Evolutionary conservation across 2,797 vertebrate species (phyloP).

Genomic region (Tapera naevia): DNA sequence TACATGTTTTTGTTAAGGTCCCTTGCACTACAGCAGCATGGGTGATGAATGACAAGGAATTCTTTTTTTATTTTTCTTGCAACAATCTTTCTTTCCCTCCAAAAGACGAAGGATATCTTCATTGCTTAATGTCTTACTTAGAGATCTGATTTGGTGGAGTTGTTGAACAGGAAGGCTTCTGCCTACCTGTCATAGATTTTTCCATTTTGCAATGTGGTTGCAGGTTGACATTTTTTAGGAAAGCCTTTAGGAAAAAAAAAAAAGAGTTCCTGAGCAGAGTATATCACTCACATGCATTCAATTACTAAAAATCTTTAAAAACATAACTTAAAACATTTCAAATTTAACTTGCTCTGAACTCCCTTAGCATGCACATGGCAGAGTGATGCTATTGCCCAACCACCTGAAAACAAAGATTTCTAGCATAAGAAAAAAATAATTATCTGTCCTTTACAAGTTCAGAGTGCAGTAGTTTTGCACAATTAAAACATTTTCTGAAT

Average conservation of each 20-base stretch:
- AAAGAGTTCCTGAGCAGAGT: neutral
- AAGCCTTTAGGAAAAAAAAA: constrained; percentile 6
- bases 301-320: constrained; percentile 45
- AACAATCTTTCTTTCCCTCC: neutral
- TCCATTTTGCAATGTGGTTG: neutral
- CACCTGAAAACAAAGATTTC: constrained; percentile 66
- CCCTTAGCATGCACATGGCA: neutral
- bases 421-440: constrained; percentile 39
- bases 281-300: constrained; percentile 24
- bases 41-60: neutral
- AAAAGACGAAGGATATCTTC: neutral
- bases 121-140: neutral
- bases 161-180: neutral
- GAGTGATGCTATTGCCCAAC: constrained; percentile 39
- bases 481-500: constrained; percentile 73
- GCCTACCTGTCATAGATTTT: neutral
- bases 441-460: constrained; percentile 59
- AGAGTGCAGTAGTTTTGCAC: constrained; percentile 61
- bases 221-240: too few relatives aligned
- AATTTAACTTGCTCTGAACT: constrained; percentile 19
- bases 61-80: neutral
- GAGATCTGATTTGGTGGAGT: neutral
- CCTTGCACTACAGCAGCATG: neutral
- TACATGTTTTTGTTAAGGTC: neutral
- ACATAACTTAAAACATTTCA: neutral